Base-by-base conservation (phyloP, 2,888 invertebrate species). In the Punctoribates punctum region DNA sequence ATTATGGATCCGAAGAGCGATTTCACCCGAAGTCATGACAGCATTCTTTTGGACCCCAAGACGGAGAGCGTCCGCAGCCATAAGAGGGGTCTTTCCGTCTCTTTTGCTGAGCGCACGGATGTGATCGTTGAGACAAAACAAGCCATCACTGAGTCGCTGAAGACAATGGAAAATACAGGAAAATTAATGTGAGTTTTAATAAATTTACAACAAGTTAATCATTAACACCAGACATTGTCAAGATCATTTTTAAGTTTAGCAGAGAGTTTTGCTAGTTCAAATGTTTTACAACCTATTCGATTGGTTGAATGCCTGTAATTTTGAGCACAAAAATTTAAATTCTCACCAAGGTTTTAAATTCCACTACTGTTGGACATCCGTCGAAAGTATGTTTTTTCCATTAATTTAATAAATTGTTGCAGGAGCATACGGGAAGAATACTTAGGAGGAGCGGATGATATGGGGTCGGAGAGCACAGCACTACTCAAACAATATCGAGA, bases 401-500 rank as follows among this genome's bases (percentile, higher is more conserved):
- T n/a, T n/a, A n/a, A n/a, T n/a, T n/a, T n/a, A n/a, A n/a, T n/a
- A n/a, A n/a, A n/a, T 23, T 57, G 8, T n/a, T 57, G 20, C n/a
- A 57, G 57, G 57, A 57, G 57, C n/a, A 57, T 57, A 20, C 20
- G 25, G 2, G 57, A 57, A 23, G 57, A 57, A 23, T 57, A 57
- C 20, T 23, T 23, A 5, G 23, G 2, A 4, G 25, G 5, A 51
- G 6, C 51, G 8, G 57, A 57, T 4, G 57, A 57, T 13, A 57
- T 57, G 57, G 57, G 57, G 5, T 11, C 57, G 8, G 57, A 57
- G 13, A 57, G 57, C n/a, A 57, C 57, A 25, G 57, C 57, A 20
- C 57, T 57, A 20, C 57, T 57, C 57, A 57, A 57, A 57, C 57
- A 57, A 57, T 57, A 57, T n/a, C 57, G 57, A 4, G 57, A 57